Evolutionary conservation across 2,113 vertebrate species (phyloP).

Genomic region (Aythya baeri): DNA sequence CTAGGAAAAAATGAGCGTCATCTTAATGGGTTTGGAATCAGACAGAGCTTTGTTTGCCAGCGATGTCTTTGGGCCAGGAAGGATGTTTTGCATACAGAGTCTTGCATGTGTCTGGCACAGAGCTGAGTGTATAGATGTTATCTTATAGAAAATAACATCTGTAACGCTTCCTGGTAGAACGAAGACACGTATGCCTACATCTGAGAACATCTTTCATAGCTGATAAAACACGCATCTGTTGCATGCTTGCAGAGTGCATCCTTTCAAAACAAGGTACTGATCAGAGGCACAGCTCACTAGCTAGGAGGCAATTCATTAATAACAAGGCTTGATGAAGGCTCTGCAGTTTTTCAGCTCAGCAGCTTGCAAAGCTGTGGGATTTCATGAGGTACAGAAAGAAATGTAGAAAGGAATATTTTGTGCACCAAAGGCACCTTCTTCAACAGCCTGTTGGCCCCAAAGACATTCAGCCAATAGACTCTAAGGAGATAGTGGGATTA

Average conservation of each 20-base stretch:
- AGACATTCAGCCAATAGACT: not conserved
- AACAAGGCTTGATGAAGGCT: not conserved
- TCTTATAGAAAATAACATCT: not conserved
- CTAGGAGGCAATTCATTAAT: not conserved
- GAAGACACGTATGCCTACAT: not conserved
- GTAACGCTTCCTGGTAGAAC: not conserved
- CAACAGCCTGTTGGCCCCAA: not conserved
- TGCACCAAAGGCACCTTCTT: not conserved
- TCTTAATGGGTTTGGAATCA: not conserved
- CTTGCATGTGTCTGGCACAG: not conserved
- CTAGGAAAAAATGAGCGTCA: not conserved
- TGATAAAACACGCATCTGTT: not conserved
- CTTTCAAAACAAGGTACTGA: constrained; percentile 1
- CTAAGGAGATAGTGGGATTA: not conserved
- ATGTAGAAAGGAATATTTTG: not conserved
- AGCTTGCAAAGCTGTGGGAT: not conserved
- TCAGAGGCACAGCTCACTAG: not conserved
- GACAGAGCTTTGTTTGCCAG: not conserved
- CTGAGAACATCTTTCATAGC: not conserved
- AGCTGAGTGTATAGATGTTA: not conserved
- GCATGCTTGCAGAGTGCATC: not conserved
- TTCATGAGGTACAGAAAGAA: not conserved
- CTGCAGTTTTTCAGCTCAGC: not conserved
- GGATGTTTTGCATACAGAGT: not conserved
- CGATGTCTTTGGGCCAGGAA: not conserved